phyloP scores from a whole-genome alignment of 2,113 vertebrate species.

The Eudorcas thomsonii region DNA sequence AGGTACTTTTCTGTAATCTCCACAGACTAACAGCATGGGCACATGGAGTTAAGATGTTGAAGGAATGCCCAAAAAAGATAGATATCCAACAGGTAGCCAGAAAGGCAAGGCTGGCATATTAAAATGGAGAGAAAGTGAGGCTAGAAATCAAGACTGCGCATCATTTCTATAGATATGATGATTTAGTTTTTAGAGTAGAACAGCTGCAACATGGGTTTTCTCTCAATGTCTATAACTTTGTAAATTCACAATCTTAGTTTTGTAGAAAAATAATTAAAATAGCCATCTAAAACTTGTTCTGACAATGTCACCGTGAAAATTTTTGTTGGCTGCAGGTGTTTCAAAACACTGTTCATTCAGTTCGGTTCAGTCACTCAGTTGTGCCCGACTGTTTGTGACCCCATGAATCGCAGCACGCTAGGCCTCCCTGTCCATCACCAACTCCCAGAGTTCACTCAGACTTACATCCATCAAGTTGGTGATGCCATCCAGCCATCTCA shows the following conservation, averaged over 20 bases:
- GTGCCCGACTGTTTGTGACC: fast-evolving
- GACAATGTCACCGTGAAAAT: background rate
- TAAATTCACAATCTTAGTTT: background rate
- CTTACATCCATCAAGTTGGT: fast-evolving
- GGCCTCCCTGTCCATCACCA: too few species aligned
- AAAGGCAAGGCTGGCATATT: background rate
- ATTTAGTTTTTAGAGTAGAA: background rate
- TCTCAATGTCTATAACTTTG: background rate
- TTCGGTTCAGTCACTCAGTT: too few species aligned
- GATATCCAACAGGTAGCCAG: background rate
- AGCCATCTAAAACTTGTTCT: background rate
- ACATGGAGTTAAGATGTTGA: background rate
- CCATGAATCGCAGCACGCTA: too few species aligned
- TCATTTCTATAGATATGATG: background rate
- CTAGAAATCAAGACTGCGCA: background rate
- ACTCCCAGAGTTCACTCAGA: too few species aligned
- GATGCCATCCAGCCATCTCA: too few species aligned
- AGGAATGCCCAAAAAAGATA: background rate
- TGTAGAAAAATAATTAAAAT: background rate
- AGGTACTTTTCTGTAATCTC: background rate
- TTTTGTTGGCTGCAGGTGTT: background rate
- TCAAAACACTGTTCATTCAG: background rate
- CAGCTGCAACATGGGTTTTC: background rate
- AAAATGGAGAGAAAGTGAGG: background rate
- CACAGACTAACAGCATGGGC: background rate